Base-by-base conservation (phyloP, 2,797 vertebrate species). In the Labroides dimidiatus region DNA sequence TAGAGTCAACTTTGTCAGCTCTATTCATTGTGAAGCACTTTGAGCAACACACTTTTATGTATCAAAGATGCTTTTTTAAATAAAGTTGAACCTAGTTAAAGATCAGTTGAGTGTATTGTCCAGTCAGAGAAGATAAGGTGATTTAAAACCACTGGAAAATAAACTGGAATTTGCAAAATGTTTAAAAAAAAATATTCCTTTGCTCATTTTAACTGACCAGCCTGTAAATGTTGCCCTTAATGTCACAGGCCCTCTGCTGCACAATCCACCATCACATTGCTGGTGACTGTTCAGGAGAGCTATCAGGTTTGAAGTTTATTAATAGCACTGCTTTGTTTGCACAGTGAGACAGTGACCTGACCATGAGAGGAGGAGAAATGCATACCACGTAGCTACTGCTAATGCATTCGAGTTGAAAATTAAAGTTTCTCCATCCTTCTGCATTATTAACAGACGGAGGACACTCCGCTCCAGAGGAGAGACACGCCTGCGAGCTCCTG, bases 361-460 rank as follows among this genome's bases (percentile, higher is more conserved):
- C 64, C 68, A 62, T 19, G 64, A 14, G 64, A 61, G 63, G 56
- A 73, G 72, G 62, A 70, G 79, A 84, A 85, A 83, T 16, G 56
- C 64, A 87, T 72, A 79, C 74, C 83, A 30, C 59, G 78, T 59
- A 80, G 75, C 69, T 75, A 45, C 67, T 67, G 58, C 71, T 65
- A 78, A 84, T 51, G 76, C 79, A 80, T 89, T 88, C 67, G 69
- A 75, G 75, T 84, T 64, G 71, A 87, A 91, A 90, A 87, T 88
- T 68, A 78, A 84, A 87, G 78, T 77, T 84, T 69, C 62, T 83
- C 75, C 63, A 67, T 54, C 42, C 50, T 56, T 52, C 44, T 82
- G 71, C 86, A 85, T 87, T 91, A 88, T 89, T 92, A 76, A 89
- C 58, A 62, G 66, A 42, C 52, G 39, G 67, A 69, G 77, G 75